Evolutionary conservation across 2,797 vertebrate genomes (phyloP), one percentile per base, ranked within the genome.

Genomic region (Poeciliopsis turneri): DNA sequence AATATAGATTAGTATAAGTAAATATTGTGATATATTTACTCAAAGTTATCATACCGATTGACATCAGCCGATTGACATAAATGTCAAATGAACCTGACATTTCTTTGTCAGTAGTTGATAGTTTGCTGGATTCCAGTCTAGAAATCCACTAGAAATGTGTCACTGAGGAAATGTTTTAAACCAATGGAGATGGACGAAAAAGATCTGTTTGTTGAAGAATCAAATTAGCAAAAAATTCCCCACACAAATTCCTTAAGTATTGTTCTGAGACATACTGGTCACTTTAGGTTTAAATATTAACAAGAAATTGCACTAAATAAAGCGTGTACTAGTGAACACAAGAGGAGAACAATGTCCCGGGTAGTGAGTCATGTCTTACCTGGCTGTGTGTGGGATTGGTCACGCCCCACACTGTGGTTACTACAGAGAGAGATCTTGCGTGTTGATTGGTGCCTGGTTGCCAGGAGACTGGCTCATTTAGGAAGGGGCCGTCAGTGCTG

Each of bases 341-440:
- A 33, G 18, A 82, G 66, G 11, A 76, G 18, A 66, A 53, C 74
- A 75, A 78, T 61, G 74, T 81, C 84, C 75, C 30, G 39, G 72
- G 74, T 79, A 59, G 66, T 55, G 82, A 79, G 81, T 82, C 87
- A 78, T 84, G 85, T 77, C 84, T 94, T 96, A 99, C 98, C 97
- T 99, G 98, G 94, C 97, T 98, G 95, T 96, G 97, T 78, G 97
- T 97, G 78, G 97, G 95, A 96, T 96, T 98, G 96, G 97, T 97
- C 83, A 99, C 97, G 88, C 98, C 98, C 98, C 97, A 99, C 95
- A 98, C 97, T 33, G 97, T 99, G 88, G 98, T 99, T 95, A 99
- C 98, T 94, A 98, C 97, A 41, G 98, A 98, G 91, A 98, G 97
- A 92, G 97, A 97, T 93, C 97, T 97, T 75, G 97, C 86, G 1